Evolutionary conservation across 2,888 invertebrate species (phyloP).

Genomic region (Elmis aenea): DNA sequence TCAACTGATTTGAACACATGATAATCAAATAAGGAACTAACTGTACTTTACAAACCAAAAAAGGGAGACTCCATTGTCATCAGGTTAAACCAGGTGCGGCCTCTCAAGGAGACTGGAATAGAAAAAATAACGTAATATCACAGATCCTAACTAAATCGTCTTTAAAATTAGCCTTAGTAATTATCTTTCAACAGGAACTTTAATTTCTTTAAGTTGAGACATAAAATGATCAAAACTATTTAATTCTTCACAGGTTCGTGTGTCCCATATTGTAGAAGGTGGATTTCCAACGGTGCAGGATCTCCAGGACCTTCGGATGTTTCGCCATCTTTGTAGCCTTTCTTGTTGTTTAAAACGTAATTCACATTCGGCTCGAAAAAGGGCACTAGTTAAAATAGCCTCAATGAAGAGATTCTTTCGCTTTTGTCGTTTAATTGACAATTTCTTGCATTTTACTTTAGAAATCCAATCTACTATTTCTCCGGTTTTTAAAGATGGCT

Average conservation of each 20-base stretch:
- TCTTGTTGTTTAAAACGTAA: constrained; percentile 58
- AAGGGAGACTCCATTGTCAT: constrained; percentile 18
- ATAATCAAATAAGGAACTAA: constrained; percentile 2
- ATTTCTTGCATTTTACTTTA: constrained; percentile 59
- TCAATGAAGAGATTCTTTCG: constrained; percentile 59
- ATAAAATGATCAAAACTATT: constrained; percentile 63
- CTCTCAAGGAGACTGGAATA: constrained; percentile 42
- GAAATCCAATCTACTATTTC: constrained; percentile 60
- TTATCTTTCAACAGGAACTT: constrained; percentile 46
- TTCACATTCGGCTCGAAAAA: constrained; percentile 56
- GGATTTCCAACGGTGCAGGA: constrained; percentile 7
- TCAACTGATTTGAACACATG: constrained; percentile 3
- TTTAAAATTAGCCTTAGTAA: constrained; percentile 5
- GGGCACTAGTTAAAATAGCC: constrained; percentile 58
- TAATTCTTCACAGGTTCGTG: constrained; percentile 50
- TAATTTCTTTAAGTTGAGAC: constrained; percentile 58
- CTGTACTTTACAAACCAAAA: constrained; percentile 44
- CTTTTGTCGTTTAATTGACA: constrained; percentile 53
- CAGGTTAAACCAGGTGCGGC: constrained; percentile 6
- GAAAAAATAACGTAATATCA: constrained; percentile 45
- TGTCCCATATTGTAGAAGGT: constrained; percentile 26
- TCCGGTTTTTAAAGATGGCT: constrained; percentile 45
- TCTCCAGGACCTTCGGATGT: constrained; percentile 29
- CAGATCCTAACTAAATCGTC: constrained; percentile 31
- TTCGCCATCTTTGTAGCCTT: constrained; percentile 56